A percentile compares a stretch with the other conserved stretches of the same genome.
phyloP scores from a whole-genome alignment of 35 echinoderm and acorn worm genomes.

The Amphiura filiformis region DNA sequence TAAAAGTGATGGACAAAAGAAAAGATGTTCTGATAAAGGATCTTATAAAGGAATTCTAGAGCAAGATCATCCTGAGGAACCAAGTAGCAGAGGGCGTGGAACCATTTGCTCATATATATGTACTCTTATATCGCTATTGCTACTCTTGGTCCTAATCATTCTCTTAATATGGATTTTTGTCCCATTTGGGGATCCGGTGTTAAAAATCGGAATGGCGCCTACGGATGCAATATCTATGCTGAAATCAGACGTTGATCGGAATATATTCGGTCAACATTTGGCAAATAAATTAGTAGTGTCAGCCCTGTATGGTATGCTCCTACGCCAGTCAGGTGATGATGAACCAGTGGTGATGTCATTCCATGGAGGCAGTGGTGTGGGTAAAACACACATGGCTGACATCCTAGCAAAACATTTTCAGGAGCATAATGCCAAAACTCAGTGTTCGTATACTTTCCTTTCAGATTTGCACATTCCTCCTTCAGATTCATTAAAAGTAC shows the following conservation, averaged over 20 bases:
- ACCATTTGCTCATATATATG: background rate
- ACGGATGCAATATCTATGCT: background rate
- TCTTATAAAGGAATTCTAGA: conserved; percentile 47
- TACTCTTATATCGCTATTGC: background rate
- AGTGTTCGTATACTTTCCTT: conserved; percentile 17
- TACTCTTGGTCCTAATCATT: background rate
- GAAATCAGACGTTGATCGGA: background rate
- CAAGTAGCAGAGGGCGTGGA: background rate
- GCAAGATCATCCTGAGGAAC: conserved; percentile 53
- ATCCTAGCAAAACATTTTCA: conserved; percentile 26
- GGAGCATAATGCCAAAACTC: background rate
- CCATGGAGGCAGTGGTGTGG: conserved; percentile 51
- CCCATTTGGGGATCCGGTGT: background rate
- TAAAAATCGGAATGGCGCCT: background rate
- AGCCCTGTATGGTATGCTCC: background rate
- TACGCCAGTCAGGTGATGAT: background rate
- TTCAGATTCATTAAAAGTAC: background rate
- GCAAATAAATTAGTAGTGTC: background rate
- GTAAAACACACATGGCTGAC: conserved; percentile 44
- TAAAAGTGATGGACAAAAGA: background rate
- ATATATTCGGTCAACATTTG: background rate
- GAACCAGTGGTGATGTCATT: conserved; percentile 42
- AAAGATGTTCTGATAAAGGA: background rate
- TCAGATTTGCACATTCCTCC: background rate
- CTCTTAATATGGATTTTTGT: background rate